Base-by-base conservation (phyloP, 2,888 invertebrate species). In the Apocheima hispidaria region DNA sequence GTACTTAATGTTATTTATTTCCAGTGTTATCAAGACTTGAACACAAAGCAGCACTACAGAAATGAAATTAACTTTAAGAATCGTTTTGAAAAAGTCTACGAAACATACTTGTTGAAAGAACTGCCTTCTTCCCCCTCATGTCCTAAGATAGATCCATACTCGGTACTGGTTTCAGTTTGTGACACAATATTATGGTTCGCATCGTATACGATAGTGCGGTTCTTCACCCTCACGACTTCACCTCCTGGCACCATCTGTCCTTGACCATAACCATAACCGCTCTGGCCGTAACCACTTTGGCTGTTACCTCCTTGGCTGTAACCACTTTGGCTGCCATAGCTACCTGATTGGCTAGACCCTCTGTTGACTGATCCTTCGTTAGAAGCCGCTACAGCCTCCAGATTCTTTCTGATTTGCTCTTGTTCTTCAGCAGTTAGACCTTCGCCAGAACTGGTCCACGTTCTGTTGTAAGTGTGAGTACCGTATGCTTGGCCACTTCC, bases 131-230 rank as follows among this genome's bases (percentile, higher is more conserved):
- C 90, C 2, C 92, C 93, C 70, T 92, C 91, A 23, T 85, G 90
- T 18, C 90, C 92, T 58, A 92, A 74, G 20, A 46, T 30, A 9
- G 80, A 81, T 33, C 84, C 86, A 65, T 89, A 93, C 62, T 94
- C 93, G 0, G 94, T 94, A 66, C 94, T 94, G 0, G 85, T 86
- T 70, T 94, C 94, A 2, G 88, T 83, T 71, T 91, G 84, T 0
- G 92, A 92, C 26, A 88, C 79, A 6, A 94, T 88, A 40, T 90
- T 91, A 60, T 90, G 85, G 58, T 92, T 90, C 20, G 83, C 83
- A 65, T 90, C 88, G 44, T 89, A 87, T 1, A 88, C 71, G 36
- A 85, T 79, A 0, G 88, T 88, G 66, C 74, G 85, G 56, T 92
- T 92, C 70, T 73, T 87, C 1, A 84, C 71, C 46, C 74, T 80